Conservation (phyloP, 2,797 vertebrate genomes). For the Coreius guichenoti region DNA sequence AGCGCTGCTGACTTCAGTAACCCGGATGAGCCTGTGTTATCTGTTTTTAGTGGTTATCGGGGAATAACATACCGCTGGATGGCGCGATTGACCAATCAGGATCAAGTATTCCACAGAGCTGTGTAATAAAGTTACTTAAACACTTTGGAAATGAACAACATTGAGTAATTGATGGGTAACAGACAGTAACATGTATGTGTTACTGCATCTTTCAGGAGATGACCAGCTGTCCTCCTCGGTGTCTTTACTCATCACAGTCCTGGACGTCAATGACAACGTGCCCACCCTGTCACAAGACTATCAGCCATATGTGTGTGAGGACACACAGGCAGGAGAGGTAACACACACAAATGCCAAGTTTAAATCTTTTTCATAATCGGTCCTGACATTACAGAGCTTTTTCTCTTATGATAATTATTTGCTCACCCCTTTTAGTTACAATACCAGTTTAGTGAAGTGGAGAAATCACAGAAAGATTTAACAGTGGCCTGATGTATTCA, state of each 20-base stretch:
- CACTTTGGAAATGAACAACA: background rate
- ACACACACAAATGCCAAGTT: background rate
- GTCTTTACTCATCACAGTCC: slow-evolving; percentile 86
- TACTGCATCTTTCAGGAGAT: slow-evolving; percentile 74
- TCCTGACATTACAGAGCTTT: background rate
- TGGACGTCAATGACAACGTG: slow-evolving; percentile 92
- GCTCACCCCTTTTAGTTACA: background rate
- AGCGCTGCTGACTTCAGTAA: too few species aligned
- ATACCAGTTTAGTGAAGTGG: background rate
- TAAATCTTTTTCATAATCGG: background rate
- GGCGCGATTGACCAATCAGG: too few species aligned
- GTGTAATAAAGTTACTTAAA: background rate
- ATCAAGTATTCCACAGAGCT: too few species aligned
- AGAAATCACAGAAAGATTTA: background rate
- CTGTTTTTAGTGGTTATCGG: too few species aligned
- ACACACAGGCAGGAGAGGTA: slow-evolving; percentile 86
- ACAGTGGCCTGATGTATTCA: background rate
- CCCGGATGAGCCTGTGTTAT: too few species aligned
- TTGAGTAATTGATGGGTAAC: background rate
- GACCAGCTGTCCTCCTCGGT: slow-evolving; percentile 82
- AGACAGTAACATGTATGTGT: too few species aligned
- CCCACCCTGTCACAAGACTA: slow-evolving; percentile 87
- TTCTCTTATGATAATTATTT: background rate
- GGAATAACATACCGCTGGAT: too few species aligned
- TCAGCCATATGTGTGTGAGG: slow-evolving; percentile 93